Conservation (phyloP, 2,797 vertebrate species). For the Diplodus sargus region DNA sequence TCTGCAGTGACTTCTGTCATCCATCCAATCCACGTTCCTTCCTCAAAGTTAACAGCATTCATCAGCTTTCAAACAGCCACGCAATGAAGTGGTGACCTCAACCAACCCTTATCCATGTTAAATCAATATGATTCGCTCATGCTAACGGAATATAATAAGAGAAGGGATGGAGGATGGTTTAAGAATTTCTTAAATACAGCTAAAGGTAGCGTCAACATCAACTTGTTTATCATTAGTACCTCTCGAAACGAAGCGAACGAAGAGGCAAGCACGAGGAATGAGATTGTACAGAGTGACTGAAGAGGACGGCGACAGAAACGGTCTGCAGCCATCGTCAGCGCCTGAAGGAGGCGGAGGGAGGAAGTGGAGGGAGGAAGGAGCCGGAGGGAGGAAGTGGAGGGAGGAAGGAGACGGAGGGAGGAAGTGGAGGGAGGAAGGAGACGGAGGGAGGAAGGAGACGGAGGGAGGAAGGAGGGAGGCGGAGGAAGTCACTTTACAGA, state of each 20-base stretch:
- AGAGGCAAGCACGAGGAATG: slow-evolving; percentile 32
- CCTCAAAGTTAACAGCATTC: slow-evolving; percentile 20
- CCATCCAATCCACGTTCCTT: background rate
- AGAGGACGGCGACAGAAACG: background rate
- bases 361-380: no score
- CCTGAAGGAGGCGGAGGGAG: background rate
- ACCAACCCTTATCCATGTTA: slow-evolving; percentile 43
- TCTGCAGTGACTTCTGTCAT: slow-evolving; percentile 12
- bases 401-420: no score
- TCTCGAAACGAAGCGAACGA: slow-evolving; percentile 12
- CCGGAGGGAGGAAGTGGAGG: no score
- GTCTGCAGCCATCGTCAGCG: background rate
- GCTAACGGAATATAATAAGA: slow-evolving; percentile 42
- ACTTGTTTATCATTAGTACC: slow-evolving; percentile 48
- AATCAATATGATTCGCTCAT: slow-evolving; percentile 74
- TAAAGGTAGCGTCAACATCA: slow-evolving; percentile 40
- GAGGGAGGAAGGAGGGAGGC: slow-evolving; percentile 3
- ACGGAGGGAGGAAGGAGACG: no score
- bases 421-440: no score
- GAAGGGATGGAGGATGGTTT: slow-evolving; percentile 30
- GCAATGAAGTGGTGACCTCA: slow-evolving; percentile 27
- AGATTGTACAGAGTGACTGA: slow-evolving; percentile 23
- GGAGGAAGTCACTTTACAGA: slow-evolving; percentile 3
- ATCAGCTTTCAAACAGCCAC: slow-evolving; percentile 28
- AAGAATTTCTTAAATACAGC: slow-evolving; percentile 47